Evolutionary conservation across 2,113 vertebrate genomes (phyloP).

Genomic region (Psilopsiagon aurifrons): DNA sequence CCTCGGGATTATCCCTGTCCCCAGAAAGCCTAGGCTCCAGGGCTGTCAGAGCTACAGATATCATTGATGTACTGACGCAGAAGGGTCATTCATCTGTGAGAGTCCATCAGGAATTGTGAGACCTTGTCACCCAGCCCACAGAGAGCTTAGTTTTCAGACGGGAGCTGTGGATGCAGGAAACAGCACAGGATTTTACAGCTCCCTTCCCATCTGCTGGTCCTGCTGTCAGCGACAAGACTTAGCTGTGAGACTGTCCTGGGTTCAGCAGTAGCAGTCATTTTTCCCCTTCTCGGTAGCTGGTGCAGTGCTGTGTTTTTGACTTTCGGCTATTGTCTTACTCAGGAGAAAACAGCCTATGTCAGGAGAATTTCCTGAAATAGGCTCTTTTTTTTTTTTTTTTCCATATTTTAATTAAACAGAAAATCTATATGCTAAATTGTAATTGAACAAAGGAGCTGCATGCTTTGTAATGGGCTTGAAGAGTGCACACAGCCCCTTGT

Average conservation of each 20-base stretch:
- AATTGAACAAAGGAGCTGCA: not conserved
- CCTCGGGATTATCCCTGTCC: not conserved
- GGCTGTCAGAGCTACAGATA: not conserved
- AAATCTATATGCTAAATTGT: not conserved
- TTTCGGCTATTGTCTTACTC: not conserved
- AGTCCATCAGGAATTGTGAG: not conserved
- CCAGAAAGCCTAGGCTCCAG: not conserved
- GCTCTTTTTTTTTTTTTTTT: rapidly evolving
- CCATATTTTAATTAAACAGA: not conserved
- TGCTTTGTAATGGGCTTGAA: not conserved
- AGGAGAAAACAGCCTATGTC: not conserved
- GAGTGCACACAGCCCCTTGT: not conserved
- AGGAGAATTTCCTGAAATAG: not conserved
- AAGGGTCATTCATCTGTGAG: not conserved
- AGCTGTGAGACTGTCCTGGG: not conserved
- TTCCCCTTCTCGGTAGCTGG: too few relatives aligned
- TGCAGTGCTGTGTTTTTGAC: too few relatives aligned
- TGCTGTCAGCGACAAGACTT: not conserved
- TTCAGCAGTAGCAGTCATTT: too few relatives aligned
- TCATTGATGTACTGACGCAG: not conserved
- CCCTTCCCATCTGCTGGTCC: not conserved
- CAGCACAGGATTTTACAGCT: not conserved
- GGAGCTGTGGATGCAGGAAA: not conserved
- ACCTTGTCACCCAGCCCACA: not conserved
- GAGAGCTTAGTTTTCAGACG: not conserved